Percentiles rank a stretch among this genome's conserved stretches.
phyloP scores from a whole-genome alignment of 2,113 vertebrate genomes.

The Erythrolamprus reginae region DNA sequence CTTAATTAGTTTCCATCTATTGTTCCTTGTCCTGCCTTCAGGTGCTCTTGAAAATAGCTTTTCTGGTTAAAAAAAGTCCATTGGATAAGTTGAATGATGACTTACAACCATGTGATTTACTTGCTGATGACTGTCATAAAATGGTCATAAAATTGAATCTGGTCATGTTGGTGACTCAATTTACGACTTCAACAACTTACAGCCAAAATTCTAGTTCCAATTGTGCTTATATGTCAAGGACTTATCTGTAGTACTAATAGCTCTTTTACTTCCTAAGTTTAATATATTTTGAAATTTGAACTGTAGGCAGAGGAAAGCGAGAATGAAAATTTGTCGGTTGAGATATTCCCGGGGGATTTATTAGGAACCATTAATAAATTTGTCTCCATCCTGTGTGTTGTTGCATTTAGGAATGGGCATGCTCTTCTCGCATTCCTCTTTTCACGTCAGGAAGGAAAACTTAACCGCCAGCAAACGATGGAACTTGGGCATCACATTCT shows the following conservation, averaged over 20 bases:
- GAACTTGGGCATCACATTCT: conserved; percentile 97
- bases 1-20: too few relatives aligned
- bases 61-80: too few relatives aligned
- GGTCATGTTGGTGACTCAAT: background rate
- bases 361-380: background rate
- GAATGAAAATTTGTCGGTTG: background rate
- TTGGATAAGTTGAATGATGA: background rate
- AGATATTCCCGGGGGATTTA: background rate
- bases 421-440: conserved; percentile 97
- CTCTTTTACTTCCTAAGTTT: background rate
- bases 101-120: background rate
- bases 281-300: background rate
- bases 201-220: background rate
- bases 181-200: background rate
- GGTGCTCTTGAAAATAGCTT: too few relatives aligned
- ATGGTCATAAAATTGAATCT: background rate
- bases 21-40: too few relatives aligned
- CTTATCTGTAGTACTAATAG: background rate
- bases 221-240: background rate
- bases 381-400: background rate
- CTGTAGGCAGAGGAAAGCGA: background rate
- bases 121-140: background rate
- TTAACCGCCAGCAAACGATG: conserved; percentile 97
- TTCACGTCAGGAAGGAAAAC: conserved; percentile 92
- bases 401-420: conserved; percentile 82